phyloP scores from a whole-genome alignment of 2,113 vertebrate genomes.

The Hoplias malabaricus region DNA sequence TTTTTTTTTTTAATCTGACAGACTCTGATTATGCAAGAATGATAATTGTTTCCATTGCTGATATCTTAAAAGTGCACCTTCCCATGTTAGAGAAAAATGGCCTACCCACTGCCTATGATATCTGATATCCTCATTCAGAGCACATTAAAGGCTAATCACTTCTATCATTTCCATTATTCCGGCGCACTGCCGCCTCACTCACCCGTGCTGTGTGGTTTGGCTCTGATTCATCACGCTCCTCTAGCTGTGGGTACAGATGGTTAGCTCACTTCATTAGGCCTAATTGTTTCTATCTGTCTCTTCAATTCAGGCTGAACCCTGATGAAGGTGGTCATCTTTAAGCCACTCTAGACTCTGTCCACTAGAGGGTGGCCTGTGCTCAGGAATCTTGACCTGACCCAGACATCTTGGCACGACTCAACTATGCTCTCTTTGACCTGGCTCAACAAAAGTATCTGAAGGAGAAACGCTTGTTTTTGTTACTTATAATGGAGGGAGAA shows the following conservation, averaged over 20 bases:
- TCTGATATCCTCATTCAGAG: slow-evolving; percentile 56
- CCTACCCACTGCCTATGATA: slow-evolving; percentile 58
- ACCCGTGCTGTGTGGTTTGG: slow-evolving; percentile 62
- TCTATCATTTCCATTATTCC: slow-evolving; percentile 66
- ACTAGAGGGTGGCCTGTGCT: slow-evolving; percentile 60
- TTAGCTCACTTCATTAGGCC: slow-evolving; percentile 58
- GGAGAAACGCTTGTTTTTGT: neutral
- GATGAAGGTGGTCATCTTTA: neutral
- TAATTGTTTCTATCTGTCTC: slow-evolving; percentile 64
- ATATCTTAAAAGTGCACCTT: slow-evolving; percentile 61
- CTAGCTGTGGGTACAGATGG: slow-evolving; percentile 56
- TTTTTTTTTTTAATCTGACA: slow-evolving; percentile 23
- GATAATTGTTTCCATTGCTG: slow-evolving; percentile 57
- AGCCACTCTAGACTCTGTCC: slow-evolving; percentile 31
- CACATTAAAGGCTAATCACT: slow-evolving; percentile 69
- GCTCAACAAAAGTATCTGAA: neutral
- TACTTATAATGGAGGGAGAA: no score
- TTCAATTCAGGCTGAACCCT: slow-evolving; percentile 46
- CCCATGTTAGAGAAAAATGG: slow-evolving; percentile 22
- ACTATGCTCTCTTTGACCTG: neutral
- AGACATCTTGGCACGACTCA: neutral
- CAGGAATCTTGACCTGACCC: slow-evolving; percentile 38
- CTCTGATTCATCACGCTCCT: slow-evolving; percentile 66
- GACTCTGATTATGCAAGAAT: slow-evolving; percentile 63
- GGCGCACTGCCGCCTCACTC: slow-evolving; percentile 53